phyloP scores from a whole-genome alignment of 2,797 vertebrate species.

The Pipistrellus nathusii region DNA sequence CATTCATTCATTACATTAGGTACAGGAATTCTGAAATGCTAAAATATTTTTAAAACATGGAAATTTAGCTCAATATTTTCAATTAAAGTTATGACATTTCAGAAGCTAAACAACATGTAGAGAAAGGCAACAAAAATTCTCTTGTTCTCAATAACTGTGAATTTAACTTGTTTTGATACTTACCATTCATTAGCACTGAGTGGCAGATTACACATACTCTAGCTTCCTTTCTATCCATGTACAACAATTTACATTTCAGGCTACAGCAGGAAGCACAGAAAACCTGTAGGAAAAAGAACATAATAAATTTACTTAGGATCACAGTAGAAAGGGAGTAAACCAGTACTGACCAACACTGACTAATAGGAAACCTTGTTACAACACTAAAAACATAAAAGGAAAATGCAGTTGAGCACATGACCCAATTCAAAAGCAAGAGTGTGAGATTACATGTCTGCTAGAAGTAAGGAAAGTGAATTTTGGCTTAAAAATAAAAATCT shows the following conservation, averaged over 20 bases:
- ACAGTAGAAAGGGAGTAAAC: constrained; percentile 47
- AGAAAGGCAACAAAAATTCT: constrained; percentile 38
- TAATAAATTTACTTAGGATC: constrained; percentile 51
- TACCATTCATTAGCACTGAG: constrained; percentile 94
- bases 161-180: constrained; percentile 83
- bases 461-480: constrained; percentile 33
- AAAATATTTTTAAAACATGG: constrained; percentile 46
- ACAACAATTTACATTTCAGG: constrained; percentile 94
- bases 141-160: constrained; percentile 14
- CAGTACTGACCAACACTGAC: not conserved
- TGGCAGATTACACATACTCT: constrained; percentile 98
- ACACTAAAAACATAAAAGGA: constrained; percentile 40
- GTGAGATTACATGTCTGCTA: constrained; percentile 38
- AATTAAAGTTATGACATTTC: constrained; percentile 26
- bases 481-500: constrained; percentile 56
- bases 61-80: constrained; percentile 53
- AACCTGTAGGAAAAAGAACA: constrained; percentile 89
- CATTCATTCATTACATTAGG: constrained; percentile 50
- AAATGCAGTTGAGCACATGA: constrained; percentile 45
- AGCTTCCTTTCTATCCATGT: constrained; percentile 98
- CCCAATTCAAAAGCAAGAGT: constrained; percentile 53
- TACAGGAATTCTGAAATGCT: constrained; percentile 48
- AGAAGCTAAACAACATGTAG: constrained; percentile 28
- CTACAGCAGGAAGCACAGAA: constrained; percentile 97
- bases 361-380: not conserved